Base-by-base conservation (phyloP, 2,888 invertebrate species). In the Hirtodrosophila duncani region DNA sequence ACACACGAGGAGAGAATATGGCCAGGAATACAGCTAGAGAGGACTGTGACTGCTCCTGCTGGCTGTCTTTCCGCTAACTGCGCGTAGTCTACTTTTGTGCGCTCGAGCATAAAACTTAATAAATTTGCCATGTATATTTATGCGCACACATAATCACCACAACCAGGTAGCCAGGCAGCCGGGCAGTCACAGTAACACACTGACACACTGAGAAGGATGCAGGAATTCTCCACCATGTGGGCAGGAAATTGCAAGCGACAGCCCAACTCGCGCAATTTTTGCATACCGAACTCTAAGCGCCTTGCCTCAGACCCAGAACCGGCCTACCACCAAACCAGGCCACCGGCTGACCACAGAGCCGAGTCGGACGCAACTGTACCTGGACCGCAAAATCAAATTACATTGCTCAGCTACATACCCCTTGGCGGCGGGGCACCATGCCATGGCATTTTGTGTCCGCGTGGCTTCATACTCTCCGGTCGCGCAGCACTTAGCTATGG, bases 91-190 rank as follows among this genome's bases (percentile, higher is more conserved):
- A 50, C 46, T 57, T 62, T 37, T 56, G 53, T 61, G 77, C 56
- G 55, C 63, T 57, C 67, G 58, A 56, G 58, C 58, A 72, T 53
- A 51, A 66, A 61, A 78, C 63, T 68, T 70, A 74, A 78, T 78
- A 74, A 70, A 70, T 74, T 72, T 58, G 16, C 65, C 29, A 52
- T 60, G 67, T 58, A 78, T 66, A 77, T 70, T 74, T 72, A 55
- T 77, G 72, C 67, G 64, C 69, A 64, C 69, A 67, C 64, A 72
- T 77, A 55, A 75, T 75, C 71, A 62, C 24, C 42, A 23, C 46
- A 20, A 43, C 56, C 43, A 46, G 49, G 48, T 43, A 30, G 45
- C 46, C n/a, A n/a, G n/a, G n/a, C n/a, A n/a, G n/a, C n/a, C n/a
- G n/a, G n/a, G n/a, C n/a, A n/a, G n/a, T n/a, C n/a, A n/a, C n/a